Evolutionary conservation across 2,888 invertebrate species (phyloP), one percentile per base, ranked within the genome.

Genomic region (Lapara coniferarum): DNA sequence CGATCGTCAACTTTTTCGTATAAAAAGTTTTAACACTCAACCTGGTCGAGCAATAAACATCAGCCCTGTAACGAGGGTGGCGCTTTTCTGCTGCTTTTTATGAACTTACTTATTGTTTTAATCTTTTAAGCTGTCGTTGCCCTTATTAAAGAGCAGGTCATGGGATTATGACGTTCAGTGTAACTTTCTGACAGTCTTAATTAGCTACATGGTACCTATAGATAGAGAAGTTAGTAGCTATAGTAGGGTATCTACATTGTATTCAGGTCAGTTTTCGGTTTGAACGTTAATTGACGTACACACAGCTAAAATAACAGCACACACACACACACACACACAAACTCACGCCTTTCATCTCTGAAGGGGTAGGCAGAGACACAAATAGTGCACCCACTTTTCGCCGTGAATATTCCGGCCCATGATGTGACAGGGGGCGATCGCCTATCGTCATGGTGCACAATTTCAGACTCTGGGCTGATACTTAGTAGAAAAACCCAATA

Each of bases 1-100:
- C 82, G 91, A 88, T 81, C 85, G 83, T 88, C 85, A 90, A 91
- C 87, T 91, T 91, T 91, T 84, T 77, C 84, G 84, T 86, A 84
- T 85, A 89, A 90, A 90, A 91, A 90, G 83, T 90, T 91, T 85
- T 78, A 84, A 85, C 87, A 84, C 84, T 79, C 80, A 79, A 82
- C 84, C 84, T 83, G 83, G 75, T 74, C 75, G 74, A 72, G 81
- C 80, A 83, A 85, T 88, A 87, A 87, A 87, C 87, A 86, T 86
- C 78, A 78, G 74, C 75, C 74, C 72, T 74, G 71, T 80, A 82
- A 84, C 81, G 58, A 68, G 59, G 70, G 58, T 69, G 72, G 71
- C 77, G 71, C 77, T 77, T 77, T 75, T 72, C 69, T 71, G 71
- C 70, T 70, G 68, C 74, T 79, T 82, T 83, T 87, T 87, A 84